These are phyloP conservation scores for Eupleurogrammus muticus DNA, from an alignment of 2,797 vertebrate species.

Conservation along the genomic window DNA sequence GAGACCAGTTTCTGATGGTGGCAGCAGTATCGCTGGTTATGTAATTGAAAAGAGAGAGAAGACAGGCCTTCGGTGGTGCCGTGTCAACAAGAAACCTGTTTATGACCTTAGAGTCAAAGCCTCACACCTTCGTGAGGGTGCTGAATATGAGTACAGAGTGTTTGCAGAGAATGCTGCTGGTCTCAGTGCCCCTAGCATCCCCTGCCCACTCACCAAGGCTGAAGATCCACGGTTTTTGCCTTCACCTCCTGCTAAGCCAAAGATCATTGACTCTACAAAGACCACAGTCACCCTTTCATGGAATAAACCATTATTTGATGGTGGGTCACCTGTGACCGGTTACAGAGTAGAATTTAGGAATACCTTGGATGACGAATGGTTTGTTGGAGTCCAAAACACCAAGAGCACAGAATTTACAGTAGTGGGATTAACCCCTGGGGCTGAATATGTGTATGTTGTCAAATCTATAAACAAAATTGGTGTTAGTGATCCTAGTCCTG, in stretches of 20 bases:
- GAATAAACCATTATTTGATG: constrained; percentile 97
- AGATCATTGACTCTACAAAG: constrained; percentile 92
- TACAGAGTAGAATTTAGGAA: constrained; percentile 95
- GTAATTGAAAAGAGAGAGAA: constrained; percentile 98
- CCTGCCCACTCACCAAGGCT: constrained; percentile 90
- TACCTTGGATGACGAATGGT: constrained; percentile 93
- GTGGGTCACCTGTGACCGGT: constrained; percentile 93
- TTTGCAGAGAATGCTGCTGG: constrained; percentile 98
- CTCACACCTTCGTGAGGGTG: constrained; percentile 91
- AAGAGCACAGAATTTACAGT: constrained; percentile 95
- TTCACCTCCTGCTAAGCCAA: constrained; percentile 95
- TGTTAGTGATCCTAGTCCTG: constrained; percentile 92
- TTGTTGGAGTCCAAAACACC: constrained; percentile 90
- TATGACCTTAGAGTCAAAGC: constrained; percentile 99
- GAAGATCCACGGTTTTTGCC: constrained; percentile 97
- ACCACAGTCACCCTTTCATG: constrained; percentile 90
- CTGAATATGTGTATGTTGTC: constrained; percentile 94
- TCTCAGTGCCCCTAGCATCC: constrained; percentile 91
- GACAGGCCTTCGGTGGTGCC: constrained; percentile 93
- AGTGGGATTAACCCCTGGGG: constrained; percentile 89
- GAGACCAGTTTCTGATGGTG: constrained; percentile 95
- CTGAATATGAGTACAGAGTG: constrained; percentile 97
- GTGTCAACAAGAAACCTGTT: constrained; percentile 98
- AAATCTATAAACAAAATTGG: constrained; percentile 96
- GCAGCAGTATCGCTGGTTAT: constrained; percentile 94